These are phyloP conservation scores for Melinaea menophilus DNA, from an alignment of 2,888 invertebrate species.

Conservation along the genomic window DNA sequence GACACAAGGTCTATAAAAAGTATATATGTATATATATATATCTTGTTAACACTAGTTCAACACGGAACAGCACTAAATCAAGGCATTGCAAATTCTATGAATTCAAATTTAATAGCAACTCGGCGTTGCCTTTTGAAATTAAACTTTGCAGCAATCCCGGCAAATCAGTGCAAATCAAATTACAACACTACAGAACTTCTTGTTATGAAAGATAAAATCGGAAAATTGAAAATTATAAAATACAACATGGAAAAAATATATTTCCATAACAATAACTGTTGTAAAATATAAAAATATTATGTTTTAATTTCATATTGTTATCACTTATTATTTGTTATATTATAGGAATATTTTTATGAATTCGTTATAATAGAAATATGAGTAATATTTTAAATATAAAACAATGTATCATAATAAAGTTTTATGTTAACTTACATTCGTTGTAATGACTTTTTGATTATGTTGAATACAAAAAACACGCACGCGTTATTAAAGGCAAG, in stretches of 20 bases:
- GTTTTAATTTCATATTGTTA: no score
- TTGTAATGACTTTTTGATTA: slow-evolving; percentile 31
- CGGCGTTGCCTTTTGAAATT: slow-evolving; percentile 37
- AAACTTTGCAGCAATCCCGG: slow-evolving; percentile 30
- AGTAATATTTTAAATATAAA: neutral
- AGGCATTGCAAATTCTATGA: slow-evolving; percentile 33
- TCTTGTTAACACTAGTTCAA: slow-evolving; percentile 9
- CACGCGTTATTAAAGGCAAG: slow-evolving; percentile 18
- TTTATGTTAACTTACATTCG: slow-evolving; percentile 4
- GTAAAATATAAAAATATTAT: no score
- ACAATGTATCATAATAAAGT: neutral
- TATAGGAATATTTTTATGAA: no score
- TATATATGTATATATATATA: slow-evolving; percentile 4
- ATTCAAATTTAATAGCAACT: slow-evolving; percentile 43
- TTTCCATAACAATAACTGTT: neutral
- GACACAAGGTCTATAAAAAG: slow-evolving; percentile 14
- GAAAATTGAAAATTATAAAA: neutral
- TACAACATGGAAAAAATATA: neutral
- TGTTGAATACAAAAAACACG: slow-evolving; percentile 19
- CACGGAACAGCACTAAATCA: slow-evolving; percentile 31
- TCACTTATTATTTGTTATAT: no score
- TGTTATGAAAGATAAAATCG: slow-evolving; percentile 13
- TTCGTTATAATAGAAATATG: no score
- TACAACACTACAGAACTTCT: slow-evolving; percentile 21
- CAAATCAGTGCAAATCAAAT: slow-evolving; percentile 26